phyloP scores from a whole-genome alignment of 2,888 invertebrate species.

The Nemotelus pantherinus region DNA sequence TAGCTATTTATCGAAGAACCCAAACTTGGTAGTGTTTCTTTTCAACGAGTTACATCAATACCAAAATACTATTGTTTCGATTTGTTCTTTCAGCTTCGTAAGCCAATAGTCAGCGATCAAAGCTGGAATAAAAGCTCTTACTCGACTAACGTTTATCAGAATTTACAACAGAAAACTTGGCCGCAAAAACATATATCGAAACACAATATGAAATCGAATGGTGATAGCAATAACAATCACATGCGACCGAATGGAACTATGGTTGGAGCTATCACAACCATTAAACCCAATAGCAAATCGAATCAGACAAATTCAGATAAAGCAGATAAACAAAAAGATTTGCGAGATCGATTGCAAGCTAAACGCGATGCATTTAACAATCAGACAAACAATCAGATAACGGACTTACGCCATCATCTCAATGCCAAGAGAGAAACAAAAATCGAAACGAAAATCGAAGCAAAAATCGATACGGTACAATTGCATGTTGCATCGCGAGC shows the following conservation, averaged over 20 bases:
- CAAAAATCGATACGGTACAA: conserved; percentile 34
- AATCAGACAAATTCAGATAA: conserved; percentile 40
- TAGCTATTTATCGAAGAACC: no score
- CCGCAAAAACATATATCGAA: conserved; percentile 9
- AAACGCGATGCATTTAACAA: neutral
- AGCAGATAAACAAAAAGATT: conserved; percentile 22
- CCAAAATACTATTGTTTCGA: no score
- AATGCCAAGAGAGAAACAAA: conserved; percentile 51
- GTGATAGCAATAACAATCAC: conserved; percentile 52
- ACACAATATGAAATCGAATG: conserved; percentile 34
- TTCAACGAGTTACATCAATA: no score
- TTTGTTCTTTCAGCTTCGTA: conserved; percentile 48
- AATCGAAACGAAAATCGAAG: conserved; percentile 46
- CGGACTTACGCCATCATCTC: conserved; percentile 48
- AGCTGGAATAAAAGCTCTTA: conserved; percentile 56
- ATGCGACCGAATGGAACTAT: conserved; percentile 47
- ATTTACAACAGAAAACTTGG: conserved; percentile 42
- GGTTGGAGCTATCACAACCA: conserved; percentile 28
- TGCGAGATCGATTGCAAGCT: conserved; percentile 25
- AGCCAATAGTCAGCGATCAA: conserved; percentile 51
- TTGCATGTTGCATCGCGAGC: conserved; percentile 50
- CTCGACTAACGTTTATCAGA: conserved; percentile 54
- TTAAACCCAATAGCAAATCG: conserved; percentile 17
- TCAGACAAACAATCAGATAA: conserved; percentile 22
- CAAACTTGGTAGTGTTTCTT: no score